Evolutionary conservation across 2,888 invertebrate genomes (phyloP).

Genomic region (Agrotis ipsilon): DNA sequence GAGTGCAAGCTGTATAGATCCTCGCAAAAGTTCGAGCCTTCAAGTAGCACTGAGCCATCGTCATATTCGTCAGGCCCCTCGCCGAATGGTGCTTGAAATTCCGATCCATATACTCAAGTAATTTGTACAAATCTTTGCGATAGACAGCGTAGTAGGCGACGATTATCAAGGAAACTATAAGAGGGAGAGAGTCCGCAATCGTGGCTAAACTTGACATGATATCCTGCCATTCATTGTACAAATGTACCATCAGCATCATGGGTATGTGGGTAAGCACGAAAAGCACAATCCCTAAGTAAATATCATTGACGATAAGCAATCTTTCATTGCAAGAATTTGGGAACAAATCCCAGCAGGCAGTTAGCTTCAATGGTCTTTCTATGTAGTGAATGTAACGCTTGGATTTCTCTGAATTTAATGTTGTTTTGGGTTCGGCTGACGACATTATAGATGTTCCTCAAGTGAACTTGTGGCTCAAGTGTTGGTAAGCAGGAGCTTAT

Average conservation of each 20-base stretch:
- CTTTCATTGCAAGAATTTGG: conserved; percentile 65
- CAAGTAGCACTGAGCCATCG: conserved; percentile 79
- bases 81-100: conserved; percentile 84
- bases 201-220: conserved; percentile 81
- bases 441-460: conserved; percentile 37
- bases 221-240: conserved; percentile 81
- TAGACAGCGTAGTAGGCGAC: conserved; percentile 79
- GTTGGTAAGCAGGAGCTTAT: conserved; percentile 15
- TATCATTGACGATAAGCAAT: conserved; percentile 74
- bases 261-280: conserved; percentile 74
- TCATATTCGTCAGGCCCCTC: conserved; percentile 84
- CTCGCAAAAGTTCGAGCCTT: conserved; percentile 79
- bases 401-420: conserved; percentile 29
- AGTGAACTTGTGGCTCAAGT: background rate
- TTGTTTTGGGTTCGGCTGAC: conserved; percentile 14
- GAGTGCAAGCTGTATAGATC: conserved; percentile 82
- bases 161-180: conserved; percentile 77
- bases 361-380: conserved; percentile 77
- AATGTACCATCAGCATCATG: conserved; percentile 72
- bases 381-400: conserved; percentile 75
- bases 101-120: conserved; percentile 77
- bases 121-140: conserved; percentile 76
- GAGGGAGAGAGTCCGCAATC: conserved; percentile 81
- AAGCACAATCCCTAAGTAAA: conserved; percentile 77
- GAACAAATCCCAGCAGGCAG: conserved; percentile 84